Percentiles rank a stretch among this genome's conserved stretches.
Conservation (phyloP, 2,888 invertebrate genomes). For the Ectobius pallidus region DNA sequence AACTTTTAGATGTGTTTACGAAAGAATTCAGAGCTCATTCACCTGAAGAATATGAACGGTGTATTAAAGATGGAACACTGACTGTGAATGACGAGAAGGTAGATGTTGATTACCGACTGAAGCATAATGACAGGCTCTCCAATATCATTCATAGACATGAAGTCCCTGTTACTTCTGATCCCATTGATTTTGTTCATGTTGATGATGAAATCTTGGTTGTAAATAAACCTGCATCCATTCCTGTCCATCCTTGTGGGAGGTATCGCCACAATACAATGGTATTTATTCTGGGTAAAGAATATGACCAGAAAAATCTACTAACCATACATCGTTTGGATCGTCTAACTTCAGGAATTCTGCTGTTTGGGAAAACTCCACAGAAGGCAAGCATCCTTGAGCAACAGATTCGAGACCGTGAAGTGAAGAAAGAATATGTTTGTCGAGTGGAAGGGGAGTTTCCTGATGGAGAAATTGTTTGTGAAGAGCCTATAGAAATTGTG, state of each 20-base stretch:
- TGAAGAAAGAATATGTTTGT: constrained; percentile 95
- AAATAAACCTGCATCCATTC: constrained; percentile 99
- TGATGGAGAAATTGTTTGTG: constrained; percentile 81
- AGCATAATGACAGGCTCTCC: constrained; percentile 90
- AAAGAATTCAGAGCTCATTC: constrained; percentile 92
- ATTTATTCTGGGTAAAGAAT: constrained; percentile 95
- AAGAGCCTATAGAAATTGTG: constrained; percentile 89
- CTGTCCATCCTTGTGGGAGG: constrained; percentile 97
- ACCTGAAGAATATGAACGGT: constrained; percentile 88
- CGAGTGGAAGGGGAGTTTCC: constrained; percentile 94
- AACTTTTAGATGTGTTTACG: constrained; percentile 90
- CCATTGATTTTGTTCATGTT: constrained; percentile 96
- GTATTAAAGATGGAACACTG: constrained; percentile 87
- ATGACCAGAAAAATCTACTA: constrained; percentile 89
- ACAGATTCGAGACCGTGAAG: constrained; percentile 89
- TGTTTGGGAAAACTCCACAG: constrained; percentile 92
- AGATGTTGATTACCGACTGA: constrained; percentile 87
- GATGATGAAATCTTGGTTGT: constrained; percentile 99
- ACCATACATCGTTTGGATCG: constrained; percentile 96
- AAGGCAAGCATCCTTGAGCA: constrained; percentile 95
- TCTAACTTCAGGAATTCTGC: constrained; percentile 90
- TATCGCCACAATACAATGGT: constrained; percentile 97
- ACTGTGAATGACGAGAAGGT: constrained; percentile 94
- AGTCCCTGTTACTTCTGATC: constrained; percentile 96
- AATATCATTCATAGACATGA: constrained; percentile 98